Percentiles rank a stretch among this genome's conserved stretches.
Conservation (phyloP, 2,888 invertebrate species). For the Mimumesa dahlbomi region DNA sequence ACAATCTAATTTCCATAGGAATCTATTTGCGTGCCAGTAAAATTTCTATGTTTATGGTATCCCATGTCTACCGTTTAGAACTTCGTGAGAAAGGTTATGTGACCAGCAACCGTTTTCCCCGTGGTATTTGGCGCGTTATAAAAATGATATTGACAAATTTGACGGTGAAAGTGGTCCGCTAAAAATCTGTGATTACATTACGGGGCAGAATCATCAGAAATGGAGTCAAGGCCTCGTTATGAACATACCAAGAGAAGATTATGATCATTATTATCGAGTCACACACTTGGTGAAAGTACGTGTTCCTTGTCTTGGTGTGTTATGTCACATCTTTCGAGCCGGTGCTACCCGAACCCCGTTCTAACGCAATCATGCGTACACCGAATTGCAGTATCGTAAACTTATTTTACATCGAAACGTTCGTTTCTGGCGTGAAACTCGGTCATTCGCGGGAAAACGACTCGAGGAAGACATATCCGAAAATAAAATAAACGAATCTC, state of each 20-base stretch:
- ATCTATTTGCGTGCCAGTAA: no score
- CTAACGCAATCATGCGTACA: slow-evolving; percentile 34
- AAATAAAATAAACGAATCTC: no score
- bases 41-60: no score
- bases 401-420: background rate
- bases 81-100: background rate
- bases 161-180: slow-evolving; percentile 28
- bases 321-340: slow-evolving; percentile 63
- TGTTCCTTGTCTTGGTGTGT: slow-evolving; percentile 37
- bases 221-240: slow-evolving; percentile 69
- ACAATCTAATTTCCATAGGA: no score
- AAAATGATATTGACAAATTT: slow-evolving; percentile 1
- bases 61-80: no score
- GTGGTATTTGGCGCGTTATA: background rate
- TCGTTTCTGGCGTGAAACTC: background rate
- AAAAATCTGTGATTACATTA: slow-evolving; percentile 6
- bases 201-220: slow-evolving; percentile 49
- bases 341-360: slow-evolving; percentile 15
- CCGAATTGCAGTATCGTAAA: slow-evolving; percentile 1
- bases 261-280: slow-evolving; percentile 33
- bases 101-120: background rate
- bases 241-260: slow-evolving; percentile 44
- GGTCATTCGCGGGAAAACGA: background rate
- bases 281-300: slow-evolving; percentile 67
- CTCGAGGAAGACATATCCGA: background rate